Conservation (phyloP, 2,113 vertebrate genomes). For the Osmerus eperlanus region DNA sequence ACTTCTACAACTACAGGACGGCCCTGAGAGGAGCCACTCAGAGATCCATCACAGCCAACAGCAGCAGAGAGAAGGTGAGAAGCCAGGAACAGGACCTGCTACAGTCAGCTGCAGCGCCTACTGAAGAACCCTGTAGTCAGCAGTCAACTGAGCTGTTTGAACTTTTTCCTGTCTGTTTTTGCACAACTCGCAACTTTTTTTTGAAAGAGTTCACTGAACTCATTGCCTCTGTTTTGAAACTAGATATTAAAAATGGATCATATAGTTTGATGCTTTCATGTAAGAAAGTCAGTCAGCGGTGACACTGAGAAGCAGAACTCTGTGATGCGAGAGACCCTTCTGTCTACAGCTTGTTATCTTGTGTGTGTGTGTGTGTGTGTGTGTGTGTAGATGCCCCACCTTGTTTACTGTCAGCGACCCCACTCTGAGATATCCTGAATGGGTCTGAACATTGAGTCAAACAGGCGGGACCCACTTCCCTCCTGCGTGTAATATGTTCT, state of each 20-base stretch:
- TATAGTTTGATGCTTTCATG: too few relatives aligned
- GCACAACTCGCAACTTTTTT: too few relatives aligned
- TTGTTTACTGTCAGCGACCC: constrained; percentile 24
- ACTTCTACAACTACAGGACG: constrained; percentile 95
- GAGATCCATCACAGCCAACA: constrained; percentile 87
- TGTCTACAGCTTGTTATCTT: constrained; percentile 10
- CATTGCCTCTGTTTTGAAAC: too few relatives aligned
- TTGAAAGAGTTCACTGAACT: too few relatives aligned
- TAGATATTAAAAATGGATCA: too few relatives aligned
- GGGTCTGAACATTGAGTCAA: constrained; percentile 30
- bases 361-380: too few relatives aligned
- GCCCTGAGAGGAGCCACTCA: constrained; percentile 89
- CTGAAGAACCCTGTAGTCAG: too few relatives aligned
- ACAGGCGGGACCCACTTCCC: constrained; percentile 37
- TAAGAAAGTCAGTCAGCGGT: not conserved
- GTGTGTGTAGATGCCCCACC: constrained; percentile 11
- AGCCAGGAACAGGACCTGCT: not conserved
- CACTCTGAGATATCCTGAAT: constrained; percentile 6
- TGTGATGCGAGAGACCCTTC: not conserved
- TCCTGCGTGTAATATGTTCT: constrained; percentile 24
- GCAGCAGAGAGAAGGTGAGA: constrained; percentile 89
- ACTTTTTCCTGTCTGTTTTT: too few relatives aligned
- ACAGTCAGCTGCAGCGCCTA: too few relatives aligned
- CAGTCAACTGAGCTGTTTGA: too few relatives aligned
- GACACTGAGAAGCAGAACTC: not conserved